These are phyloP conservation scores for Drosophila elegans DNA, from an alignment of 1,140 invertebrate species.

Conservation along the genomic window DNA sequence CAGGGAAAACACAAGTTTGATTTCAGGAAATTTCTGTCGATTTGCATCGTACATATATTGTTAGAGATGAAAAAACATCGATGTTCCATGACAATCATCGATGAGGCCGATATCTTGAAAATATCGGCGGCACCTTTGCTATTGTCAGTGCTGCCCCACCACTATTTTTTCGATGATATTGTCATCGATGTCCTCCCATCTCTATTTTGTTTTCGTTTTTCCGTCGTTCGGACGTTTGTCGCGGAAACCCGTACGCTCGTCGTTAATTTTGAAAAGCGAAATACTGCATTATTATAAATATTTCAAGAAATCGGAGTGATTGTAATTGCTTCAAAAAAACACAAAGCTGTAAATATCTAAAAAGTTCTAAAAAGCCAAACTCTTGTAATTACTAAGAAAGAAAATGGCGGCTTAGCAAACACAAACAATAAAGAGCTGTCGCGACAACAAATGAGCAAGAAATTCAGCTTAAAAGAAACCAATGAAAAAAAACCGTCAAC, in stretches of 20 bases:
- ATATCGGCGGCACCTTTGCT: too few species aligned
- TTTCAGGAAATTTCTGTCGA: too few species aligned
- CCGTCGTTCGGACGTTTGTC: conserved; percentile 4
- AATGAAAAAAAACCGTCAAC: conserved; percentile 37
- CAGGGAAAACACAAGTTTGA: too few species aligned
- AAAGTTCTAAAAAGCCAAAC: not conserved
- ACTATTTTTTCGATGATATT: too few species aligned
- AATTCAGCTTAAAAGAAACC: conserved; percentile 66
- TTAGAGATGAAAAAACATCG: too few species aligned
- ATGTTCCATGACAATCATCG: not conserved
- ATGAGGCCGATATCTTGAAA: not conserved
- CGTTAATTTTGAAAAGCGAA: conserved; percentile 7
- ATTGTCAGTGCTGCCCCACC: too few species aligned
- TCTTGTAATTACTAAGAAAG: conserved; percentile 19
- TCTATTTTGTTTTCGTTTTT: conserved; percentile 33
- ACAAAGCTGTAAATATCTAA: not conserved
- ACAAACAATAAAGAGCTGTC: conserved; percentile 61
- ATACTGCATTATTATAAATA: not conserved
- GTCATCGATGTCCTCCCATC: not conserved
- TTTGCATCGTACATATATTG: too few species aligned
- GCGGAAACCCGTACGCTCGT: conserved; percentile 3
- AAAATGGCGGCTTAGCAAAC: conserved; percentile 74
- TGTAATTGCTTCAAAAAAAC: not conserved
- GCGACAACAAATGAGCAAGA: conserved; percentile 60
- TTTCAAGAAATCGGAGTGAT: not conserved